Conservation (phyloP, 2,113 vertebrate genomes). For the Otis tarda region DNA sequence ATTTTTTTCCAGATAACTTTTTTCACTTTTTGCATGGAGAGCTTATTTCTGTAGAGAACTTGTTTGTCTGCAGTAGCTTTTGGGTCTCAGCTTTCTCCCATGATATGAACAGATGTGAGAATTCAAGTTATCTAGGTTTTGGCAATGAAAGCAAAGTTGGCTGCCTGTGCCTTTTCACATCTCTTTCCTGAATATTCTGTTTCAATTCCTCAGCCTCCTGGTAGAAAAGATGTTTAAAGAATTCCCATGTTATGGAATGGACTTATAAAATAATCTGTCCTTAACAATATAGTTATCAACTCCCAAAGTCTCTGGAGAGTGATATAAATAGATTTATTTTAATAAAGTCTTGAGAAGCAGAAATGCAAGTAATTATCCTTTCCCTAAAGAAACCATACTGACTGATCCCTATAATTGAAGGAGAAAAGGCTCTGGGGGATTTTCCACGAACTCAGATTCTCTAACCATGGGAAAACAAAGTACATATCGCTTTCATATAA, state of each 20-base stretch:
- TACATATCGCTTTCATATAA: neutral
- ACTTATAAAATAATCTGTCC: neutral
- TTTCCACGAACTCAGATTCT: slow-evolving; percentile 5
- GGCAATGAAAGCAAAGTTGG: neutral
- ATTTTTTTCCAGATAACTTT: neutral
- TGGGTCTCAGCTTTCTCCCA: neutral
- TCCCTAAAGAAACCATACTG: slow-evolving; percentile 9
- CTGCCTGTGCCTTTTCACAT: neutral
- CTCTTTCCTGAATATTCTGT: neutral
- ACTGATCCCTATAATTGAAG: slow-evolving; percentile 19
- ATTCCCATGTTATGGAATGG: neutral
- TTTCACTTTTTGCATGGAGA: neutral
- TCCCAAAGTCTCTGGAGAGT: neutral
- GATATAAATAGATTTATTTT: slow-evolving; percentile 13
- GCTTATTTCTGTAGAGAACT: neutral
- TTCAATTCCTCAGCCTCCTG: neutral
- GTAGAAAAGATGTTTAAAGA: slow-evolving; percentile 3
- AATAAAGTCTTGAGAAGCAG: slow-evolving; percentile 25
- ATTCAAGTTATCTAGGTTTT: neutral
- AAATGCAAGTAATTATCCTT: slow-evolving; percentile 33
- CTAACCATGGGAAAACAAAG: neutral
- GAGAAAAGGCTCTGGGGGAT: slow-evolving; percentile 5
- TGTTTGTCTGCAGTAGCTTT: neutral
- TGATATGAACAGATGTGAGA: neutral
- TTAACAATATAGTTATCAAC: slow-evolving; percentile 1